These are phyloP conservation scores for Leucozona laternaria DNA, from an alignment of 2,888 invertebrate species.

Conservation along the genomic window DNA sequence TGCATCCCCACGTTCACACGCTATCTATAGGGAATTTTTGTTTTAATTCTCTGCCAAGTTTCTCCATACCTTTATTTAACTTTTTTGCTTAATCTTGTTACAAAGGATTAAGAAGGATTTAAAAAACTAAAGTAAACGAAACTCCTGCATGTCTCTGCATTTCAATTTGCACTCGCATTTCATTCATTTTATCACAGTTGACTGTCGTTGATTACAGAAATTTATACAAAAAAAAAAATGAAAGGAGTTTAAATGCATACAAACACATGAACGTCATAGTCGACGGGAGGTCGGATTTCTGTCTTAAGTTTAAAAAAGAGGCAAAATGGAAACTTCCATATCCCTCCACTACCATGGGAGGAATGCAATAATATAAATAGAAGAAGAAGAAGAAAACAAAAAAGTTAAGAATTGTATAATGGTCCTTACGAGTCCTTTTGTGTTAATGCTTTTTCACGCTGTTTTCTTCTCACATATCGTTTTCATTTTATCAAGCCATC, in stretches of 20 bases:
- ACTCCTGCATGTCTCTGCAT: constrained; percentile 58
- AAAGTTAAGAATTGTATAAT: constrained; percentile 23
- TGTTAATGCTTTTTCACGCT: constrained; percentile 30
- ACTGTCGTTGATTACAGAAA: constrained; percentile 56
- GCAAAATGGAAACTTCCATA: constrained; percentile 1
- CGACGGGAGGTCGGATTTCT: constrained; percentile 15
- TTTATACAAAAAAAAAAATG: constrained; percentile 4
- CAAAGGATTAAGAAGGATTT: constrained; percentile 24
- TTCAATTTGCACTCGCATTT: constrained; percentile 65
- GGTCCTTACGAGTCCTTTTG: constrained; percentile 28
- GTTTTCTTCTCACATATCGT: constrained; percentile 41
- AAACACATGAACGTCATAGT: neutral
- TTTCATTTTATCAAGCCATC: constrained; percentile 53
- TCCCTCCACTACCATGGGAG: neutral
- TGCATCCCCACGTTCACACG: constrained; percentile 38
- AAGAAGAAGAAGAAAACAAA: neutral
- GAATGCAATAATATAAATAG: constrained; percentile 23
- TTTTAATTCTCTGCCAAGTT: constrained; percentile 17
- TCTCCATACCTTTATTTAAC: neutral
- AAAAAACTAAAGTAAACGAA: constrained; percentile 3
- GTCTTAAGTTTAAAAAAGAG: neutral
- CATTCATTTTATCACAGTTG: constrained; percentile 52
- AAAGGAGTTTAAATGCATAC: constrained; percentile 1
- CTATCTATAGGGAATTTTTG: neutral
- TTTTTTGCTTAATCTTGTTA: constrained; percentile 22